Evolutionary conservation across 2,888 invertebrate species (phyloP).

Genomic region (Philopedon plagiatum): DNA sequence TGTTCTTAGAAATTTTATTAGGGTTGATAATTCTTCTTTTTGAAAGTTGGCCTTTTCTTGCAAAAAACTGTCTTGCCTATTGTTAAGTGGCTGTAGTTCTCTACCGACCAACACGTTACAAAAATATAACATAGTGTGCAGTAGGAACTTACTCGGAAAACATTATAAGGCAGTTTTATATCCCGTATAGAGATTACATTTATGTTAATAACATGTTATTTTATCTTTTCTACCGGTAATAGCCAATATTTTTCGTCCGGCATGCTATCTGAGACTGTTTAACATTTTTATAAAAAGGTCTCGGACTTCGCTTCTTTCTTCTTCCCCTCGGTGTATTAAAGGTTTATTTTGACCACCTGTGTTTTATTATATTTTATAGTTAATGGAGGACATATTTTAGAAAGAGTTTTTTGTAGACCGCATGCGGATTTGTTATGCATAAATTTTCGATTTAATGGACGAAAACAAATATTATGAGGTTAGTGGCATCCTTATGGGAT

Average conservation of each 20-base stretch:
- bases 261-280: not conserved
- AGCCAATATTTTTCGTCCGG: constrained; percentile 8
- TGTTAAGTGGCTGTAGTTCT: not conserved
- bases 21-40: too few relatives aligned
- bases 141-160: not conserved
- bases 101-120: not conserved
- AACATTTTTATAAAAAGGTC: not conserved
- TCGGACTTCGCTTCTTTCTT: not conserved
- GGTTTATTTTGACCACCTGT: constrained; percentile 21
- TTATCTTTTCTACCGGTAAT: constrained; percentile 18
- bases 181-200: constrained; percentile 9
- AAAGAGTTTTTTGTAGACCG: constrained; percentile 36
- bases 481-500: constrained; percentile 42
- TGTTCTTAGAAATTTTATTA: too few relatives aligned
- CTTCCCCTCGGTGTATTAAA: not conserved
- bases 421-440: constrained; percentile 47
- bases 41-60: too few relatives aligned
- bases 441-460: constrained; percentile 44
- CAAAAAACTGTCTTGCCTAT: too few relatives aligned
- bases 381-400: constrained; percentile 38
- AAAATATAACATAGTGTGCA: constrained; percentile 1
- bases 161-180: constrained; percentile 13
- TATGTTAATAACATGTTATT: constrained; percentile 12
- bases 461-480: constrained; percentile 41
- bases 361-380: constrained; percentile 45